Conservation (phyloP, 2,113 vertebrate genomes). For the Rhynchomys soricoides region DNA sequence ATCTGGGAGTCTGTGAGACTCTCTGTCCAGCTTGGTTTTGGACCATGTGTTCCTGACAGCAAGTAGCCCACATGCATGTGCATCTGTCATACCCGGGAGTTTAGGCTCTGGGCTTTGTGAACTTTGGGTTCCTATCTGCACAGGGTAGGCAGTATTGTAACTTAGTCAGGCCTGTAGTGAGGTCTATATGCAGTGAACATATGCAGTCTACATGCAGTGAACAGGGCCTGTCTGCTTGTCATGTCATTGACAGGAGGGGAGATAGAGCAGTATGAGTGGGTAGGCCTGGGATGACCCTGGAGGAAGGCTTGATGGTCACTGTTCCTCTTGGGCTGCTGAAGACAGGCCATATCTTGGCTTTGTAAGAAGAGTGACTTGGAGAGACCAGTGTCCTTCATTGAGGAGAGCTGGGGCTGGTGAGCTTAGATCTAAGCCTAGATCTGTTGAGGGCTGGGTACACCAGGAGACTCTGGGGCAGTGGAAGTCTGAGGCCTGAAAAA, state of each 20-base stretch:
- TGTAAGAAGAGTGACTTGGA: too few relatives aligned
- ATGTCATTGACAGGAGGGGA: background rate
- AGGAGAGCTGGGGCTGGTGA: background rate
- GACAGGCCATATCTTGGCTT: too few relatives aligned
- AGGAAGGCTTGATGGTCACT: background rate
- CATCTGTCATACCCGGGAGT: background rate
- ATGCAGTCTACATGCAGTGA: background rate
- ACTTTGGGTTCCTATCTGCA: background rate
- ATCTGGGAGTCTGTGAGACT: background rate
- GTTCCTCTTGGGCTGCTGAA: too few relatives aligned
- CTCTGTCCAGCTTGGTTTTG: background rate
- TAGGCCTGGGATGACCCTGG: background rate
- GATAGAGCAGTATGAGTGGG: background rate
- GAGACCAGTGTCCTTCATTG: background rate
- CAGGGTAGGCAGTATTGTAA: background rate
- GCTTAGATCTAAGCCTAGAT: background rate
- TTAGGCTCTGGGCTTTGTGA: background rate
- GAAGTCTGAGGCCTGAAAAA: background rate
- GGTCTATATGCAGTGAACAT: background rate
- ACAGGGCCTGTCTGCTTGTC: background rate
- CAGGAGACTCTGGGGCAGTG: background rate
- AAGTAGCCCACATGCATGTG: background rate
- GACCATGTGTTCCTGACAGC: background rate
- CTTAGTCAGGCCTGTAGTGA: background rate
- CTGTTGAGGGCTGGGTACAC: background rate